Conservation (phyloP, 2,888 invertebrate genomes). For the Sesamia inferens region DNA sequence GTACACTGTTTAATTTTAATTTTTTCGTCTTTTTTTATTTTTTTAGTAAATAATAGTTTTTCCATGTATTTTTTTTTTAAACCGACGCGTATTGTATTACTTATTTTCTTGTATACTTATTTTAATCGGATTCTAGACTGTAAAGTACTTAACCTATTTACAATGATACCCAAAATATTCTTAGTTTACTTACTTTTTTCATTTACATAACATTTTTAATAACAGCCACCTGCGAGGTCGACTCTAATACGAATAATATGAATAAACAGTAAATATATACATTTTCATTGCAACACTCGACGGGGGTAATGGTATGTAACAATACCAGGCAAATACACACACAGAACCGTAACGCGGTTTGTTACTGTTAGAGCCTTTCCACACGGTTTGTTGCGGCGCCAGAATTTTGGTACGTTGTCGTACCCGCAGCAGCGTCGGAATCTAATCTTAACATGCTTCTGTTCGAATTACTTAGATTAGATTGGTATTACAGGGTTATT, state of each 20-base stretch:
- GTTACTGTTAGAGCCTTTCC: conserved; percentile 60
- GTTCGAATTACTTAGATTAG: neutral
- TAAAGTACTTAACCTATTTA: conserved; percentile 5
- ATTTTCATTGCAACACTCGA: conserved; percentile 35
- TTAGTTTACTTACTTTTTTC: neutral
- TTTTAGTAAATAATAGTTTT: too few species aligned
- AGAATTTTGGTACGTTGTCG: neutral
- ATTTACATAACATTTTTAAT: too few species aligned
- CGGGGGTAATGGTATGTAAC: conserved; percentile 62
- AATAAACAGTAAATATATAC: conserved; percentile 26
- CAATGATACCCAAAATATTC: neutral
- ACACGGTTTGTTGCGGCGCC: neutral
- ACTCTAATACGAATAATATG: conserved; percentile 20
- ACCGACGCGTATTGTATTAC: too few species aligned
- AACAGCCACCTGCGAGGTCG: conserved; percentile 18
- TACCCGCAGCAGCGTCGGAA: neutral
- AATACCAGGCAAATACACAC: conserved; percentile 64
- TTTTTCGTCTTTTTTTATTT: too few species aligned
- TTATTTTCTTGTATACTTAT: too few species aligned
- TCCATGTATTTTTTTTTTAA: too few species aligned
- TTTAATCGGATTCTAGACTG: too few species aligned
- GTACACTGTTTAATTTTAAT: too few species aligned
- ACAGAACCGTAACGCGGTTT: conserved; percentile 73
- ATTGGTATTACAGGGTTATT: too few species aligned
- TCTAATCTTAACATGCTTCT: neutral